phyloP scores from a whole-genome alignment of 1,140 invertebrate species.

The Atta cephalotes region DNA sequence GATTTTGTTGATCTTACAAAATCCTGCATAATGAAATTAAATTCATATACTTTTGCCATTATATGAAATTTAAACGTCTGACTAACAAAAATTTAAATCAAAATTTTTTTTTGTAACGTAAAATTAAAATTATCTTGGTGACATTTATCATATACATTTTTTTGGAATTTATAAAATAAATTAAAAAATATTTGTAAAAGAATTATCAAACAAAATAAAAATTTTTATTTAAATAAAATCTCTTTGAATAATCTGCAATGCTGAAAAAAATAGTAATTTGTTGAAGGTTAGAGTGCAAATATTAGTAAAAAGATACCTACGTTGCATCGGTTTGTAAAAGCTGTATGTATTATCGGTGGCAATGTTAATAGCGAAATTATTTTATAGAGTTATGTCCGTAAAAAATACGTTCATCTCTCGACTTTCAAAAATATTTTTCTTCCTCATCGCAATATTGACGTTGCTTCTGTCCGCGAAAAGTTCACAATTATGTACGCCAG shows the following conservation, averaged over 20 bases:
- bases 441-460: not conserved
- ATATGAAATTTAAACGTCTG: not conserved
- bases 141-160: not conserved
- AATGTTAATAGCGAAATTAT: constrained; percentile 15
- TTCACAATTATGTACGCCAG: not conserved
- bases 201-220: not conserved
- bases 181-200: not conserved
- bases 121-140: not conserved
- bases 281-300: not conserved
- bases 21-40: not conserved
- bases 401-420: constrained; percentile 24
- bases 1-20: not conserved
- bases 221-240: not conserved
- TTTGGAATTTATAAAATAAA: not conserved
- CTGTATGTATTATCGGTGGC: constrained; percentile 24
- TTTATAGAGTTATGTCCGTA: constrained; percentile 13
- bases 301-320: not conserved
- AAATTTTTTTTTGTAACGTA: not conserved
- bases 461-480: not conserved
- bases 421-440: constrained; percentile 37
- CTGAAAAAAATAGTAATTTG: not conserved
- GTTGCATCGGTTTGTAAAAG: constrained; percentile 11
- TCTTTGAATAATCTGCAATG: not conserved
- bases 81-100: not conserved
- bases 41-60: not conserved